Conservation (phyloP, 2,888 invertebrate genomes). For the Mimas tiliae region DNA sequence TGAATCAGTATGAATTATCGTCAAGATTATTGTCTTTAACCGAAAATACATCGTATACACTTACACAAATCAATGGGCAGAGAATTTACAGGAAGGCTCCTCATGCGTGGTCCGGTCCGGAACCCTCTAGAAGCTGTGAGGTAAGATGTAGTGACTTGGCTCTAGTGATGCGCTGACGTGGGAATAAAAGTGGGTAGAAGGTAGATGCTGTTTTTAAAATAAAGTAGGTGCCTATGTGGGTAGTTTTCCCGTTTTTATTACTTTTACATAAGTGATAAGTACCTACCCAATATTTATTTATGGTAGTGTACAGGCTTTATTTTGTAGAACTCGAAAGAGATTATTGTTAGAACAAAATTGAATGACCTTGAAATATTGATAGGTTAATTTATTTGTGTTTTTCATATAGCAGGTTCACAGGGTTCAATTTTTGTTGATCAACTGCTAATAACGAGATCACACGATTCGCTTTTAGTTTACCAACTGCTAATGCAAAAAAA, state of each 20-base stretch:
- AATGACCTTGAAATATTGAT: background rate
- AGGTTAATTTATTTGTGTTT: no score
- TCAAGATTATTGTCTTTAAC: conserved; percentile 79
- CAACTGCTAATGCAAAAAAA: no score
- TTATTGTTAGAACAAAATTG: background rate
- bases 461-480: no score
- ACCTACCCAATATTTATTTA: no score
- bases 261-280: background rate
- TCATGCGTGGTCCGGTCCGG: conserved; percentile 79
- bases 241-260: background rate
- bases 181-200: background rate
- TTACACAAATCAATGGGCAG: conserved; percentile 88
- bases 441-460: no score
- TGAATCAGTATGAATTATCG: conserved; percentile 82
- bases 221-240: background rate
- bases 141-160: conserved; percentile 54
- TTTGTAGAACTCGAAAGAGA: no score
- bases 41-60: conserved; percentile 78
- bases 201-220: background rate
- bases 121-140: conserved; percentile 87
- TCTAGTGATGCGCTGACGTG: background rate
- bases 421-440: no score
- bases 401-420: no score
- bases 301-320: no score
- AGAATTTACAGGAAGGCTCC: conserved; percentile 87